These are phyloP conservation scores for Zelostemma sp. DNA, from an alignment of 1,140 invertebrate genomes.

Conservation along the genomic window DNA sequence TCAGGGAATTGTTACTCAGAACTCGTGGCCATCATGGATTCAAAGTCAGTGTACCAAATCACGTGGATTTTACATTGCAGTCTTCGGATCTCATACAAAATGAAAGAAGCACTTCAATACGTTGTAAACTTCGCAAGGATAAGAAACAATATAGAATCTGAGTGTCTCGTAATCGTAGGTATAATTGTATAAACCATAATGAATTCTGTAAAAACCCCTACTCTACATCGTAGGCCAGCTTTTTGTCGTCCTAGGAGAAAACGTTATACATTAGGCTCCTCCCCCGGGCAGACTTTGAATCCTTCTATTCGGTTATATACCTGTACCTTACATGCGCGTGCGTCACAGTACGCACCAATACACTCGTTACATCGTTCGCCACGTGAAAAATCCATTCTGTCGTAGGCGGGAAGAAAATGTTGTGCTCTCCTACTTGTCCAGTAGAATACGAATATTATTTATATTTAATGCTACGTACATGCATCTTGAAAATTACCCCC, in stretches of 20 bases:
- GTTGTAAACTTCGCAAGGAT: too few relatives aligned
- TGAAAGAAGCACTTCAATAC: too few relatives aligned
- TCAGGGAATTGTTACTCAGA: too few relatives aligned
- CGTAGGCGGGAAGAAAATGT: conserved; percentile 6
- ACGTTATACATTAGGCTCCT: conserved; percentile 39
- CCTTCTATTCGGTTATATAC: conserved; percentile 40
- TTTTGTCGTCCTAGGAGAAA: conserved; percentile 35
- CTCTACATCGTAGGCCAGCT: neutral
- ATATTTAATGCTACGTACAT: conserved; percentile 1
- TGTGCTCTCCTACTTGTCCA: neutral
- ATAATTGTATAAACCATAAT: neutral
- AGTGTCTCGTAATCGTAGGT: neutral
- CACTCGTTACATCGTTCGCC: conserved; percentile 5
- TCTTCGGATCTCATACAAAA: too few relatives aligned
- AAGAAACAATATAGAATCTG: too few relatives aligned
- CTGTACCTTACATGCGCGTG: conserved; percentile 44
- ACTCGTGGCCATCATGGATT: too few relatives aligned
- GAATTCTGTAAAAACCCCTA: conserved; percentile 3
- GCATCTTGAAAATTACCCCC: neutral
- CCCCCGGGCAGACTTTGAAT: conserved; percentile 41
- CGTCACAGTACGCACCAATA: conserved; percentile 17
- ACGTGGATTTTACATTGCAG: too few relatives aligned
- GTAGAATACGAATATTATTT: neutral
- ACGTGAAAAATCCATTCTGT: neutral
- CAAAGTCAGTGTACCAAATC: too few relatives aligned